Evolutionary conservation across 2,113 vertebrate species (phyloP).

Genomic region (Trochalopteron elliotii): DNA sequence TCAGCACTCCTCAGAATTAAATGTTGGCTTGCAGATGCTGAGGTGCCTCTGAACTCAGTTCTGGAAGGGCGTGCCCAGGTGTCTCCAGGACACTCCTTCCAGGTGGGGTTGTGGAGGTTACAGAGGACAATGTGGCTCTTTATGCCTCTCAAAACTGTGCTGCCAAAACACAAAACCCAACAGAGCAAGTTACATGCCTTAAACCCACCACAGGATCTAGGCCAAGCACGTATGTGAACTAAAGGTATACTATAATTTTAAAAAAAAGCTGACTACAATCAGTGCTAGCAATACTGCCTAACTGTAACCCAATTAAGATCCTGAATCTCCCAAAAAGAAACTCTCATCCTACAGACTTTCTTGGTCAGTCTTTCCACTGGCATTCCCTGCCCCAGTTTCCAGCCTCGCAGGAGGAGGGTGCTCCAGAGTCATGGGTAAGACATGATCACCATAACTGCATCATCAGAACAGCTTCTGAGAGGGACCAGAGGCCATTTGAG

Average conservation of each 20-base stretch:
- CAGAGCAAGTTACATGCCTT: background rate
- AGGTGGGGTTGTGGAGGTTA: background rate
- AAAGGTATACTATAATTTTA: background rate
- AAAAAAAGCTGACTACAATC: background rate
- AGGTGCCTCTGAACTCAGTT: background rate
- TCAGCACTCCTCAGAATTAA: background rate
- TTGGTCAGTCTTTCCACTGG: background rate
- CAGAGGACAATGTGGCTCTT: background rate
- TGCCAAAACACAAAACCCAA: background rate
- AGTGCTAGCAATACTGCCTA: background rate
- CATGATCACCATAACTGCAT: accelerated
- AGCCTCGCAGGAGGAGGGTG: background rate
- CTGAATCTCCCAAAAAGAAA: background rate
- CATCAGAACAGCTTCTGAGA: background rate
- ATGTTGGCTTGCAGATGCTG: background rate
- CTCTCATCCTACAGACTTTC: background rate
- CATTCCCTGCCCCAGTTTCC: background rate
- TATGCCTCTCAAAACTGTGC: background rate
- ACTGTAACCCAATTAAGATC: background rate
- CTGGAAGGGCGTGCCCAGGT: background rate
- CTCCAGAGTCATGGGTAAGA: background rate
- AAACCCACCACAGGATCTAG: background rate
- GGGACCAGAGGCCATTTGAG: background rate
- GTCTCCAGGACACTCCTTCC: background rate
- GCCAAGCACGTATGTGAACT: background rate